Evolutionary conservation across 2,888 invertebrate genomes (phyloP).

Genomic region (Macrophya annulata): DNA sequence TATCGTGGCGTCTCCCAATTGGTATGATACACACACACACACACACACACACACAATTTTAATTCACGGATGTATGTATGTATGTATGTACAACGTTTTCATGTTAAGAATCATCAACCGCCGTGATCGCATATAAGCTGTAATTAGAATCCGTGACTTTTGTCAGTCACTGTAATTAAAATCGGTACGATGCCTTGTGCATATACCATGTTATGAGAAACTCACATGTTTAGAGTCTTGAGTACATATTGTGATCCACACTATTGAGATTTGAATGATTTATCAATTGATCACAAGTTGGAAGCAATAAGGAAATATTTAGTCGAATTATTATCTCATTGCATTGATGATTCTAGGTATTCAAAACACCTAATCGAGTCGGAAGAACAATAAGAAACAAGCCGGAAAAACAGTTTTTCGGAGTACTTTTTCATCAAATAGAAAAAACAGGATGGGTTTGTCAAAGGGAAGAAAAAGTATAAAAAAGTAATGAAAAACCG

Average conservation of each 20-base stretch:
- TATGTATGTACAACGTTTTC: neutral
- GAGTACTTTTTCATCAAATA: no score
- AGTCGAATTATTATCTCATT: no score
- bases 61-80: no score
- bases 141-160: constrained; percentile 43
- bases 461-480: no score
- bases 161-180: constrained; percentile 20
- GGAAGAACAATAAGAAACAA: no score
- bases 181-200: neutral
- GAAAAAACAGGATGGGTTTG: no score
- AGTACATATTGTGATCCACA: neutral
- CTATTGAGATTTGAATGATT: neutral
- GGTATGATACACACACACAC: neutral
- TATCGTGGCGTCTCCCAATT: neutral
- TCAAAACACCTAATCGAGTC: no score
- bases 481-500: no score
- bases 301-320: no score
- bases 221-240: neutral
- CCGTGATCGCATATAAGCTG: neutral
- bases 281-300: neutral
- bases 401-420: no score
- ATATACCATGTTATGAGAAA: neutral
- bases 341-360: no score
- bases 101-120: neutral
- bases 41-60: neutral